Evolutionary conservation across 92 coral and sea anemone genomes (phyloP), one percentile per base, ranked within the genome.

Genomic region (Zoanthus gigantus): DNA sequence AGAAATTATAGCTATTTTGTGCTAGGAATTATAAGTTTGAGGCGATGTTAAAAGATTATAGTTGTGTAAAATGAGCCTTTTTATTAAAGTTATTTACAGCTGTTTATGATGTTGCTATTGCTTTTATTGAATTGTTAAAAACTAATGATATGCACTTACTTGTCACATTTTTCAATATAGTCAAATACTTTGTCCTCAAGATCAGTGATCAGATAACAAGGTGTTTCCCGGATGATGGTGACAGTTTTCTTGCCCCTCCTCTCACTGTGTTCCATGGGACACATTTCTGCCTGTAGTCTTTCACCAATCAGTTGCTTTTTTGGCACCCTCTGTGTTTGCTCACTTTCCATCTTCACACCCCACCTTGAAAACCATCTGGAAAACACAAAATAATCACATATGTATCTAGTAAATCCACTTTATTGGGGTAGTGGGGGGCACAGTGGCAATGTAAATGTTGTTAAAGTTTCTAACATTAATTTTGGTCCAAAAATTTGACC

Each of bases 91-190:
- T 3, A 29, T 29, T 1, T 65, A 65, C 71, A 9, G 32, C 71
- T 65, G 0, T 65, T 9, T 17, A 17, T 65, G 71, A 17, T 65
- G 32, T 65, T 65, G 4, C 71, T 65, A 65, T 65, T 65, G 32
- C 71, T 65, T 17, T 17, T 65, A 65, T 29, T 65, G 0, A 65
- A 29, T 29, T 65, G 32, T 65, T 65, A 17, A 7, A 29, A 65
- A 9, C 1, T 17, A 65, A 3, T 65, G 54, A 50, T 50, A 50
- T 50, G 54, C 54, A 72, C 69, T 63, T 23, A 71, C 54, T 72
- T 74, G 78, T 74, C 16, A 74, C 57, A 74, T 74, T 74, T 72
- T 74, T 74, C 78, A 74, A 74, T 45, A 48, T 44, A 74, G 78
- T 74, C 78, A 18, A 74, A 0, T 30, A 74, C 45, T 74, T 74